Base-by-base conservation (phyloP, 1,140 invertebrate species). In the Wiebesia pumilae region DNA sequence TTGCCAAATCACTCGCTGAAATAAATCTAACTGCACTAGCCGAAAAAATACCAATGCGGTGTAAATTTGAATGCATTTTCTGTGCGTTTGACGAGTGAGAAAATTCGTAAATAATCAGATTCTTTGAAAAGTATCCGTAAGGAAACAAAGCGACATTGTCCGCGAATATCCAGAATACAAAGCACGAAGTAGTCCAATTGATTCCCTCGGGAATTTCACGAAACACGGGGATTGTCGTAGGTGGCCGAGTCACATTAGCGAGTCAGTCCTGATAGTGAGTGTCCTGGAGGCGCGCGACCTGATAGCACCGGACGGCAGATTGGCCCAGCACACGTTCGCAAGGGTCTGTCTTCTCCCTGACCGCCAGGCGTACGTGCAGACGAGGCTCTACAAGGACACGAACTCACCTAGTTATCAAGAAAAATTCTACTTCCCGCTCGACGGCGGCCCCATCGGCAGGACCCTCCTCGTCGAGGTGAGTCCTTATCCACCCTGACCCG, bases 271-370 rank as follows among this genome's bases (percentile, higher is more conserved):
- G 21, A 94, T 95, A 21, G 96, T 97, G 33, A 97, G 95, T 88
- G 95, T 97, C 0, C 94, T 97, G 75, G 97, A 97, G 93, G 97
- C 96, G 30, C 96, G 96, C 89, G 96, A 97, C 82, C 93, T 97
- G 38, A 91, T 96, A 33, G 95, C 95, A 21, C 93, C 94, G 3
- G 96, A 95, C 87, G 95, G 94, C 80, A 94, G 92, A 92, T 95
- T 95, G 9, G 95, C 95, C 0, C 92, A 97, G 87, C 96, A 97
- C 91, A 96, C 96, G 0, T 97, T 97, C 91, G 96, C 97, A 54
- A 95, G 92, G 92, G 96, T 97, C 69, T 96, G 96, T 85, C 92
- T 97, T 24, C 93, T 96, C n/a, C 97, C 97, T 0, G 96, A 97
- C 89, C 95, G 96, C 89, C 95, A 95, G 33, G 95, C 95, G 2